phyloP scores from a whole-genome alignment of 2,888 invertebrate genomes.

The Lithosia quadra region DNA sequence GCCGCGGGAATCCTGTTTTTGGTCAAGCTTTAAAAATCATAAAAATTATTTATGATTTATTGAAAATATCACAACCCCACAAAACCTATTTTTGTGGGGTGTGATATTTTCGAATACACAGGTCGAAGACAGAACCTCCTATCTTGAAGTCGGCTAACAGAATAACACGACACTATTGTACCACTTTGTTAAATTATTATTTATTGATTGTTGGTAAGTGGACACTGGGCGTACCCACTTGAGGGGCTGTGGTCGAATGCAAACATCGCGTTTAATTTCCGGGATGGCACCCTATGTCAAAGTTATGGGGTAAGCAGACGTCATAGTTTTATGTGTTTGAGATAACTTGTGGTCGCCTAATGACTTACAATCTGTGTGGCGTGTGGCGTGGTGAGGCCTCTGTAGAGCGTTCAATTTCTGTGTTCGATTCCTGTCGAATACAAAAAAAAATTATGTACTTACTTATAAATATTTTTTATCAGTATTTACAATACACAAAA shows the following conservation, averaged over 20 bases:
- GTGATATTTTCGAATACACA: no score
- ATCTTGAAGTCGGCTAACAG: not conserved
- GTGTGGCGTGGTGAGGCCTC: not conserved
- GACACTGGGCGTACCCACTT: not conserved
- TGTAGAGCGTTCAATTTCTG: not conserved
- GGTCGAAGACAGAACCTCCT: not conserved
- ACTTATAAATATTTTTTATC: no score
- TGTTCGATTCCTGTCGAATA: no score
- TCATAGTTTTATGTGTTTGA: constrained; percentile 8
- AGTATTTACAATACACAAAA: no score
- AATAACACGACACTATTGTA: not conserved
- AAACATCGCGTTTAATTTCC: constrained; percentile 25
- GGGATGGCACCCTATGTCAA: not conserved
- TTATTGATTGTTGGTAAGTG: constrained; percentile 13
- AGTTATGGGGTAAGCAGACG: constrained; percentile 6
- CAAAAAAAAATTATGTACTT: no score
- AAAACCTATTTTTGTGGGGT: no score
- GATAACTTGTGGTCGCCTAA: not conserved
- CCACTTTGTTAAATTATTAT: constrained; percentile 17
- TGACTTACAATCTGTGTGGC: not conserved
- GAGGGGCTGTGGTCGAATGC: not conserved
- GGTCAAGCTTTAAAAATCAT: no score
- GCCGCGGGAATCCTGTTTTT: no score
- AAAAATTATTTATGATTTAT: no score
- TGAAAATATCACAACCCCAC: no score